These are phyloP conservation scores for Odontocolon sp. DNA, from an alignment of 2,888 invertebrate genomes.

Conservation along the genomic window DNA sequence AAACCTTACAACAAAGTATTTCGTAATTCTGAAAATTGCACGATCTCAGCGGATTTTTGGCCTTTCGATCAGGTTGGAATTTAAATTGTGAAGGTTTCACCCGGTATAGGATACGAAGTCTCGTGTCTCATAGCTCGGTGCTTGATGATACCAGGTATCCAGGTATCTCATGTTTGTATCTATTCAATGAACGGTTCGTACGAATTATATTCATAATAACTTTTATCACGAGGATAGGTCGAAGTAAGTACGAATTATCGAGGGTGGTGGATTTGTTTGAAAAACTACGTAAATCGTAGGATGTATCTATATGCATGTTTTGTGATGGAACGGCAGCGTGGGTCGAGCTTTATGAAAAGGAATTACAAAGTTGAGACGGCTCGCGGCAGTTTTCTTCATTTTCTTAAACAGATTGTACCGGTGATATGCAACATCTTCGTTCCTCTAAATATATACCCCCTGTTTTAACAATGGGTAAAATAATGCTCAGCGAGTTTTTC, in stretches of 20 bases:
- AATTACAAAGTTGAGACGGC: slow-evolving; percentile 42
- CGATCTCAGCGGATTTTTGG: background rate
- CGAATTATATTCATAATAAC: slow-evolving; percentile 62
- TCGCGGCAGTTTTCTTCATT: slow-evolving; percentile 49
- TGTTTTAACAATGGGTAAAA: slow-evolving; percentile 28
- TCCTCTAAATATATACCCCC: slow-evolving; percentile 45
- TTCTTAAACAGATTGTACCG: slow-evolving; percentile 43
- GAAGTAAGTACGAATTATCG: slow-evolving; percentile 55
- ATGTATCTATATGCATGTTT: slow-evolving; percentile 22
- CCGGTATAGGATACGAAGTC: slow-evolving; percentile 44
- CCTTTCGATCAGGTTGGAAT: too few species aligned
- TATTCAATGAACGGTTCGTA: slow-evolving; percentile 63
- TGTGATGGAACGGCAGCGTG: slow-evolving; percentile 32
- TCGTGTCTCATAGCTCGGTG: slow-evolving; percentile 4
- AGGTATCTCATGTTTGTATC: slow-evolving; percentile 62
- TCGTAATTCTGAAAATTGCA: background rate
- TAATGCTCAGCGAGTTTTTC: background rate
- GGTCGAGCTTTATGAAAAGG: slow-evolving; percentile 50
- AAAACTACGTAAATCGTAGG: slow-evolving; percentile 41
- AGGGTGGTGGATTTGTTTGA: slow-evolving; percentile 32
- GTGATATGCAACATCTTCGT: slow-evolving; percentile 20
- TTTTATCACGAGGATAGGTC: slow-evolving; percentile 53
- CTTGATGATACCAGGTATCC: slow-evolving; percentile 49
- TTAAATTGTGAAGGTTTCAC: slow-evolving; percentile 7
- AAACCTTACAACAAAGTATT: background rate